phyloP scores from a whole-genome alignment of 1,140 invertebrate genomes.

The Leptopilina boulardi region DNA sequence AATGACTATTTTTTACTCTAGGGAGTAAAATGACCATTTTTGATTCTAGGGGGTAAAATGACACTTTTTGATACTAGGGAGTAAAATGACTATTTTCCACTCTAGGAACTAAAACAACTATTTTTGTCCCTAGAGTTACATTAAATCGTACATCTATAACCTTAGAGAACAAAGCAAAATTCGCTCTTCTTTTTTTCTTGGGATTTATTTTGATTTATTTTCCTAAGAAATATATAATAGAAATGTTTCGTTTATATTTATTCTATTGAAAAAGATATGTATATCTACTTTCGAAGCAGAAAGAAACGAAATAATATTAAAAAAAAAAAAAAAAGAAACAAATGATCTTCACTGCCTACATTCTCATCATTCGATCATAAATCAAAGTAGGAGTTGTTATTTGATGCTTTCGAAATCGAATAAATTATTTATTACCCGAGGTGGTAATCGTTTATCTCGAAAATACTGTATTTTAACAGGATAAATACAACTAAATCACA shows the following conservation, averaged over 20 bases:
- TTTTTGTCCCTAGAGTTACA: too few relatives aligned
- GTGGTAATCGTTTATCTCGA: not conserved
- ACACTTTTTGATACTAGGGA: too few relatives aligned
- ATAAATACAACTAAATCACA: not conserved
- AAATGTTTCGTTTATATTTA: not conserved
- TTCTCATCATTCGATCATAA: not conserved
- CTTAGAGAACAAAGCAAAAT: too few relatives aligned
- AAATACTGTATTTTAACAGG: not conserved
- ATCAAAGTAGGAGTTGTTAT: not conserved
- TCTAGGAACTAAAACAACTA: too few relatives aligned
- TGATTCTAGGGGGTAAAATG: too few relatives aligned
- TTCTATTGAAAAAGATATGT: not conserved
- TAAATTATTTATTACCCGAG: not conserved
- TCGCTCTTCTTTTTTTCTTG: too few relatives aligned
- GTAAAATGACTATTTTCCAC: too few relatives aligned
- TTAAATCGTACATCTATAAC: too few relatives aligned
- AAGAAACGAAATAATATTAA: not conserved
- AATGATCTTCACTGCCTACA: not conserved
- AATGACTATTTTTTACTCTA: too few relatives aligned
- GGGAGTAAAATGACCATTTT: too few relatives aligned
- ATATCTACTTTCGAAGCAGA: not conserved
- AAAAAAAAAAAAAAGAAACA: not conserved
- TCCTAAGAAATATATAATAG: not conserved
- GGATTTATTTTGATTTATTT: not conserved
- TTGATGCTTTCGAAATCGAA: constrained; percentile 9